Base-by-base conservation (phyloP, 30 jellyfish, hydroid and myxozoan species). In the Pseudorhiza aurosa region DNA sequence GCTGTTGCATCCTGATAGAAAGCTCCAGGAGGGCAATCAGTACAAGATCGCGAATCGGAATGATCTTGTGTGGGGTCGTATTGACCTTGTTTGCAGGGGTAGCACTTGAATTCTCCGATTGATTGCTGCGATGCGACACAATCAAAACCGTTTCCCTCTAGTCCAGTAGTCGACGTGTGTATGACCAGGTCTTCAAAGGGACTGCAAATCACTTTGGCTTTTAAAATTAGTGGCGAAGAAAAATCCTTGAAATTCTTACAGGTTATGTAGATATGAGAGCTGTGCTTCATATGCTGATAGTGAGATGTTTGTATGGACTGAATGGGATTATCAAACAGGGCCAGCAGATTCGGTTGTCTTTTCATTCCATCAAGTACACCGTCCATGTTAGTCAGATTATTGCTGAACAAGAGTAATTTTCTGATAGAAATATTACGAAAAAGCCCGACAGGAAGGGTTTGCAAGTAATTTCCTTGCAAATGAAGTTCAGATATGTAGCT, bases 1-100 rank as follows among this genome's bases (percentile, higher is more conserved):
- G 77, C 77, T 58, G 37, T 64, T 0, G 32, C 60, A 42, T 64
- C 77, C 40, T 64, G 77, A 33, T 64, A 64, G 0, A 64, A 64
- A 4, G 77, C 77, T 0, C 77, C 77, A 14, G 50, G 27, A 0
- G 77, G 77, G 35, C 77, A 64, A 0, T 31, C 32, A 14, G 0
- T 32, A 21, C 77, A 64, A 53, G 14, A 10, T 1, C 4, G 0
- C 5, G 35, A 3, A 0, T 15, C 36, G n/a, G n/a, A n/a, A 21
- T 22, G 29, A 2, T 19, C 22, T 1, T 4, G 1, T 8, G 43
- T 26, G 1, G 17, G n/a, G 15, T 39, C 75, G 1, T 0, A 60
- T 0, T 2, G 8, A 17, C 75, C 75, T 1, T 22, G 0, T 29
- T 60, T 35, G 22, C 75, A 60, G 8, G 75, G 51, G 0, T 26